phyloP scores from a whole-genome alignment of 2,888 invertebrate species.

The Cybosia mesomella region DNA sequence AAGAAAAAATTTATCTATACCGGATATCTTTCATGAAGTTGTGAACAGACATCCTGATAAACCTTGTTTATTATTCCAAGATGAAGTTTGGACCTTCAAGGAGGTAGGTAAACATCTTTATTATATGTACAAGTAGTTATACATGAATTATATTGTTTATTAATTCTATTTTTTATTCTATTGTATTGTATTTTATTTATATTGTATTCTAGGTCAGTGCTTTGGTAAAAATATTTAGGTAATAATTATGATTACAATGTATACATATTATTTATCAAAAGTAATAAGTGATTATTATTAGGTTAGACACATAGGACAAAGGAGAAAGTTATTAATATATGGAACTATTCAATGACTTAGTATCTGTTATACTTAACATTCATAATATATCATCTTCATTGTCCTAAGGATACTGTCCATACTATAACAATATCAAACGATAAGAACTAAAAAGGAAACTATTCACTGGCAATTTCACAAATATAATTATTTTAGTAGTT shows the following conservation, averaged over 20 bases:
- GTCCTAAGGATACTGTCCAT: not conserved
- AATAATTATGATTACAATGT: not conserved
- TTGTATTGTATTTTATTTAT: not conserved
- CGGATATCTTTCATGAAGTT: slow-evolving; percentile 92
- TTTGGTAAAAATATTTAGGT: not conserved
- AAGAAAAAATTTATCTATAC: slow-evolving; percentile 90
- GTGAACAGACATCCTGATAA: slow-evolving; percentile 94
- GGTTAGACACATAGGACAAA: not conserved
- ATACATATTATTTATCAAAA: not conserved
- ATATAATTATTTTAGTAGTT: too few species aligned
- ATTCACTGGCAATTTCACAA: too few species aligned
- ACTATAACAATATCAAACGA: not conserved
- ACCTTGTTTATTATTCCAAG: slow-evolving; percentile 93
- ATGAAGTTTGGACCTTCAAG: slow-evolving; percentile 94
- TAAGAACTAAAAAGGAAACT: not conserved
- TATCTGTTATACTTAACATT: not conserved
- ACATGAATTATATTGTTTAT: not conserved
- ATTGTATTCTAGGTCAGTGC: not conserved
- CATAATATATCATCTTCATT: not conserved
- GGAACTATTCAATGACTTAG: not conserved
- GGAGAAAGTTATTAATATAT: not conserved
- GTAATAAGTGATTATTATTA: not conserved
- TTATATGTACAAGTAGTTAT: not conserved
- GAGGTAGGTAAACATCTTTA: slow-evolving; percentile 86
- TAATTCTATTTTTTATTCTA: too few species aligned